These are phyloP conservation scores for Oryzias javanicus DNA, from an alignment of 2,113 vertebrate genomes.

Conservation along the genomic window DNA sequence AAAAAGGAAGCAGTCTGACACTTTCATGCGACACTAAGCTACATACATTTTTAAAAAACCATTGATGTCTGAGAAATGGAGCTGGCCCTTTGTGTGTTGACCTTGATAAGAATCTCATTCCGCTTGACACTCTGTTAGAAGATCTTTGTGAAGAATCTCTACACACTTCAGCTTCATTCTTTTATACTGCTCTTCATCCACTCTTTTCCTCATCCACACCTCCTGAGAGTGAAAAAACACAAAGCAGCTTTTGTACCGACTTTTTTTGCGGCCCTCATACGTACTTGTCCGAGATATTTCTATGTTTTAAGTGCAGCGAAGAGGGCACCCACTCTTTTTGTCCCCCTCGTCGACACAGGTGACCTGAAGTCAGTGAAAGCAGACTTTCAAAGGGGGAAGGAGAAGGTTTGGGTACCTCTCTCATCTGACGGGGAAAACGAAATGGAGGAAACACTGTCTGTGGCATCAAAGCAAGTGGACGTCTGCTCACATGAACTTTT, in stretches of 20 bases:
- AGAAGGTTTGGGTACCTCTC: constrained; percentile 2
- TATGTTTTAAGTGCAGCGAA: constrained; percentile 26
- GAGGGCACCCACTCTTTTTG: constrained; percentile 42
- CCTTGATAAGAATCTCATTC: constrained; percentile 52
- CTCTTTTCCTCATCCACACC: constrained; percentile 23
- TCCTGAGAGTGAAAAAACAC: constrained; percentile 16
- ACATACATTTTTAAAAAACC: constrained; percentile 8
- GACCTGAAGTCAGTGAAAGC: constrained; percentile 38
- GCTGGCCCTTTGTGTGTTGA: constrained; percentile 18
- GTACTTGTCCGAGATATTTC: constrained; percentile 26
- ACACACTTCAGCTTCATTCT: constrained; percentile 22
- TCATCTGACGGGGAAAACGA: not conserved
- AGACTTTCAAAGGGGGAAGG: constrained; percentile 49
- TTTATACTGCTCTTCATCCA: constrained; percentile 14
- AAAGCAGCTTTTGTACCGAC: constrained; percentile 7
- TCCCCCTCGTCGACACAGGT: constrained; percentile 34
- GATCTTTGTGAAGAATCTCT: constrained; percentile 36
- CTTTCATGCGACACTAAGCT: not conserved
- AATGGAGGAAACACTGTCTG: not conserved
- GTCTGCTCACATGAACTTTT: not conserved
- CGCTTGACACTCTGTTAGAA: constrained; percentile 16
- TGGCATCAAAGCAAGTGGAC: not conserved
- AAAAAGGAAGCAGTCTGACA: not conserved
- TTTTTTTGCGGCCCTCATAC: not conserved
- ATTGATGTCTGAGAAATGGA: constrained; percentile 31